Base-by-base conservation (phyloP, 2,113 vertebrate species). In the Stercorarius parasiticus region DNA sequence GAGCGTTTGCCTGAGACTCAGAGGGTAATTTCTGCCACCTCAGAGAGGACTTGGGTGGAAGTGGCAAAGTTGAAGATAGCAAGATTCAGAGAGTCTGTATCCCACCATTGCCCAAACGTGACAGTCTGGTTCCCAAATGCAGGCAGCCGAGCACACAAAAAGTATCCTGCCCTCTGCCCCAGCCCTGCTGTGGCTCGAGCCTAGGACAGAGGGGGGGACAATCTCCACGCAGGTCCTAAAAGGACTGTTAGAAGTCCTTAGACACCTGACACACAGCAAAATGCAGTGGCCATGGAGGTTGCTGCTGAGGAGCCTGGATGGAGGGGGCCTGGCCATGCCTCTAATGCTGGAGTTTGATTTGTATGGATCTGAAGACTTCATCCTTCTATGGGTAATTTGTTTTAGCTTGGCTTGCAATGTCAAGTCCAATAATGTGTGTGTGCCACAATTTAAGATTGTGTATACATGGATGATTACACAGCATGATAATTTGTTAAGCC, bases 381-480 rank as follows among this genome's bases (percentile, higher is more conserved):
- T 65, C 47, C n/a, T 82, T 87, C 65, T 43, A 15, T 23, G 61
- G 47, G 73, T 82, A 91, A 87, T 96, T 93, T 85, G 47, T 78
- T 96, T 91, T 74, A 74, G 43, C 61, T 87, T 87, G 61, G 61
- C 58, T 91, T 91, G 81, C 73, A 52, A 22, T 65, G 56, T 89
- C 81, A 87, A 76, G 73, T 71, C 65, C 56, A 56, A 45, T 94
- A 94, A 84, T 9, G 23, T 17, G 27, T 49, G 42, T 26, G 2
- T 0, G 3, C 61, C 3, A 7, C 74, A 72, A 72, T 91, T 89
- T 87, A 76, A 72, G 38, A 40, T 40, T 94, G 56, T 91, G 61
- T 91, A 72, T 76, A 93, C 78, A 80, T 42, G 91, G 84, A 61
- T 94, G 92, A 93, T 96, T 96, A 93, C 89, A 87, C 43, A 91